phyloP scores from a whole-genome alignment of 2,797 vertebrate species.

The Erithacus rubecula region DNA sequence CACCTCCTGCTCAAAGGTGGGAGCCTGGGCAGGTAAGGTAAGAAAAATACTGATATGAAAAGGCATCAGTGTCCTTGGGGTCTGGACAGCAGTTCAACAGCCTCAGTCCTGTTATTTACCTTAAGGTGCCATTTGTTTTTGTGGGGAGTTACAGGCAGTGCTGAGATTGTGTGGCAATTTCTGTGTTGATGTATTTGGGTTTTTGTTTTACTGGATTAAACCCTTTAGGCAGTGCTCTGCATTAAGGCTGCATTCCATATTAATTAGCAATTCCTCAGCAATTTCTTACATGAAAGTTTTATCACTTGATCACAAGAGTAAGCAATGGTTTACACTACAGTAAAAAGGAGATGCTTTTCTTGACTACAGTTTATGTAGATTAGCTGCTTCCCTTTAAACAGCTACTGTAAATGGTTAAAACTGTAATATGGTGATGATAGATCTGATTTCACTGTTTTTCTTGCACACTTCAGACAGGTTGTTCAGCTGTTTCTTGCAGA shows the following conservation, averaged over 20 bases:
- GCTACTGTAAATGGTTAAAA: rapidly evolving
- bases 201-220: not conserved
- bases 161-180: not conserved
- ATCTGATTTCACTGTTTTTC: not conserved
- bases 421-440: not conserved
- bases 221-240: not conserved
- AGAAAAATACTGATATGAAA: rapidly evolving
- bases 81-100: not conserved
- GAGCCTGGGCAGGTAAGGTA: not conserved
- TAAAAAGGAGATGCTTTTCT: not conserved
- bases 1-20: not conserved
- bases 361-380: not conserved
- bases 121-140: not conserved
- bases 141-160: not conserved
- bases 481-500: not conserved
- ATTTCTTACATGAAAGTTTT: not conserved
- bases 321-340: rapidly evolving
- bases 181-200: not conserved
- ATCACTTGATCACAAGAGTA: not conserved
- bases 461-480: not conserved
- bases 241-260: not conserved
- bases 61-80: not conserved
- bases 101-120: not conserved
- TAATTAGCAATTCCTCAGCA: not conserved
- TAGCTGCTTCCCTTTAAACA: not conserved